Base-by-base conservation (phyloP, 2,888 invertebrate species). In the Nemurella pictetii region DNA sequence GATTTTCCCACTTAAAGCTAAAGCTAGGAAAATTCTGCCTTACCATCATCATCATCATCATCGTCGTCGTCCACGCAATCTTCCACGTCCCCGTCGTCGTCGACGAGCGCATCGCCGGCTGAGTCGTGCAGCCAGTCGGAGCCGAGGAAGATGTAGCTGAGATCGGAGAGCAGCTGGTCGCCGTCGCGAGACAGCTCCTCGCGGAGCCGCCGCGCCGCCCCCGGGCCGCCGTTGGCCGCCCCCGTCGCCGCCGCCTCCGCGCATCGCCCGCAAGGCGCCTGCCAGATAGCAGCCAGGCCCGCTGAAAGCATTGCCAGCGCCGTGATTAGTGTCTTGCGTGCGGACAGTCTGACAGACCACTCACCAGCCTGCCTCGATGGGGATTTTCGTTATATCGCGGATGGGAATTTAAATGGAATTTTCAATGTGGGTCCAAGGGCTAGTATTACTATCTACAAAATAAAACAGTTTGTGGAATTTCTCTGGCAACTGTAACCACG, bases 81-180 rank as follows among this genome's bases (percentile, higher is more conserved):
- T n/a, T n/a, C n/a, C n/a, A n/a, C 27, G 15, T 27, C 80, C 15
- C 81, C 84, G 12, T 55, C 55, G 20, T 55, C 55, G 12, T 55
- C 55, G 55, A 20, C 55, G 20, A 20, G 15, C 9, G 2, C 12
- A 15, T 25, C 78, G 30, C 29, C 30, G n/a, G 55, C 26, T n/a
- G n/a, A n/a, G 25, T 85, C 85, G 32, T 85, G 83, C 36, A 77
- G 83, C 85, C 85, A 85, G 28, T 85, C 86, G 0, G 84, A 84
- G 28, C 85, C 90, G 88, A 91, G 90, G 89, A 92, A 92, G 88
- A 93, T 91, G 88, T 91, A 92, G 89, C 92, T 92, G 87, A 94
- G 91, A 89, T 93, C 93, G 55, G 92, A 91, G 88, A 94, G 90
- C 89, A 94, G 90, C 90, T 93, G 93, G 89, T 93, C 94, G 89